Base-by-base conservation (phyloP, 1,140 invertebrate genomes). In the Temnothorax longispinosus region DNA sequence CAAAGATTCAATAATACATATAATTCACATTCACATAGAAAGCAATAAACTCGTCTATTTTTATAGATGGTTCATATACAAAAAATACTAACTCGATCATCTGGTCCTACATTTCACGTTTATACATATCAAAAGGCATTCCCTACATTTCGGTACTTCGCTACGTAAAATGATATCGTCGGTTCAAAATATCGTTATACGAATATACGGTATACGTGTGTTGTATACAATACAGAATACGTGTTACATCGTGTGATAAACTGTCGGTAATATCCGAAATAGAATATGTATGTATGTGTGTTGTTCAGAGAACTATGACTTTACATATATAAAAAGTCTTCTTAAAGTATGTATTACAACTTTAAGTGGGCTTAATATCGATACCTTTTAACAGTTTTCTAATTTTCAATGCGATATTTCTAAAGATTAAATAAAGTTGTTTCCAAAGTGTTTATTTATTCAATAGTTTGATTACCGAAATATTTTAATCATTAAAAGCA, bases 241-340 rank as follows among this genome's bases (percentile, higher is more conserved):
- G 88, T 88, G 58, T 90, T 90, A 90, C 62, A 44, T 69, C 41
- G 77, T 56, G 35, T 69, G 69, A 10, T 78, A 90, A 91, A 90
- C 77, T 87, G 81, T 75, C 72, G 60, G 86, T 64, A 62, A 90
- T 88, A 78, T 77, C 64, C 76, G 58, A 69, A 90, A 86, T 90
- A 84, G 54, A 90, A 85, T 89, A 87, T 35, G 60, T 67, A 62
- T 21, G 44, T 67, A 62, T 21, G 44, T 35, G 74, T 58, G 21
- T 76, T 89, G 44, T 35, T 84, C 86, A 76, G 76, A 85, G 81
- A 85, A 74, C 47, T 90, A 84, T 88, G 38, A 90, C 77, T 90
- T 90, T 90, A 91, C 62, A 91, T 91, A 91, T 91, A 88, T 91
- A 91, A 91, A 91, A 91, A 90, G 87, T 91, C 52, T 86, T 78